These are phyloP conservation scores for Nomada ferruginata DNA, from an alignment of 2,888 invertebrate genomes.

Conservation along the genomic window DNA sequence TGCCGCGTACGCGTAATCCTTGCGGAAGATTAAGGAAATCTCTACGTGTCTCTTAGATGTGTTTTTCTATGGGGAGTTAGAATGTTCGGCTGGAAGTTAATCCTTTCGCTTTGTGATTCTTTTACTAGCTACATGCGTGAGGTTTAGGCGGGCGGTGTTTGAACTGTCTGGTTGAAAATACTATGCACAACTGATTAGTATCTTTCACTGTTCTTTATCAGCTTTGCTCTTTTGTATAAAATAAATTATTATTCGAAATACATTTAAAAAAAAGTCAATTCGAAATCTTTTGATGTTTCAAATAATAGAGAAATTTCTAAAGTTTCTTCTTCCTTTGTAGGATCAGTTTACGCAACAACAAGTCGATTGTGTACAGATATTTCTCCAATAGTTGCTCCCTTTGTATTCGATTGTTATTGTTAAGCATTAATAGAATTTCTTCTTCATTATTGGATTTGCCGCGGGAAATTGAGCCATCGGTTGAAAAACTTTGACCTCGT, in stretches of 20 bases:
- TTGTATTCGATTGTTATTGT: background rate
- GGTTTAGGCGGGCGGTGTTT: background rate
- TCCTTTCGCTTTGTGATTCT: background rate
- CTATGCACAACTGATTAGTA: too few relatives aligned
- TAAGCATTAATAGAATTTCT: background rate
- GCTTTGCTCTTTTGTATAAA: too few relatives aligned
- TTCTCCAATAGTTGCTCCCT: background rate
- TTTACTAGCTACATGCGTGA: background rate
- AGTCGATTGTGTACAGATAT: background rate
- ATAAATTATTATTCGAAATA: too few relatives aligned
- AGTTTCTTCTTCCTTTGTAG: background rate
- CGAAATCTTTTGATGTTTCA: too few relatives aligned
- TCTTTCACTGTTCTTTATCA: too few relatives aligned
- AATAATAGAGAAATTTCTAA: too few relatives aligned
- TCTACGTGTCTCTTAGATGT: background rate
- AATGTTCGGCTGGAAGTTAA: background rate
- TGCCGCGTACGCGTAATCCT: background rate
- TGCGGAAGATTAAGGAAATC: constrained; percentile 15
- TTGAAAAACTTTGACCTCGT: background rate
- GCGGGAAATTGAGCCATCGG: background rate
- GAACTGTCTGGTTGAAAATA: too few relatives aligned
- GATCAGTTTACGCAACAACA: background rate
- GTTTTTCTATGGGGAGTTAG: background rate
- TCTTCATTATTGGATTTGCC: background rate
- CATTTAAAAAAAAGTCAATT: too few relatives aligned